Percentiles rank a stretch among this genome's conserved stretches.
phyloP scores from a whole-genome alignment of 1,140 invertebrate species.

The Euura saliciscinereae region DNA sequence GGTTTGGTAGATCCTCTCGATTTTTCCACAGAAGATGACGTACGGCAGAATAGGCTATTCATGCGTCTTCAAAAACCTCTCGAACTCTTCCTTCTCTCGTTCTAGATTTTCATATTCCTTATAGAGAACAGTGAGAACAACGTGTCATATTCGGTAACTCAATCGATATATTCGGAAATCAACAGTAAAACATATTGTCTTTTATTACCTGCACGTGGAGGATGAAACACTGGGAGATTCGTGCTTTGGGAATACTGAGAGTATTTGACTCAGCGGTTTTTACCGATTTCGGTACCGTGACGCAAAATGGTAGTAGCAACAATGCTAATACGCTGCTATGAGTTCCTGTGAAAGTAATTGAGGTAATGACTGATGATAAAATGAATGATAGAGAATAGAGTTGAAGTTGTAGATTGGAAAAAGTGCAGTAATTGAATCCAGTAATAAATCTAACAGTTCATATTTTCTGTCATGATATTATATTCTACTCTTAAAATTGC shows the following conservation, averaged over 20 bases:
- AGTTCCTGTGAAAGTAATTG: conserved; percentile 9
- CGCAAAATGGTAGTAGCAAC: conserved; percentile 18
- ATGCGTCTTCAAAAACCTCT: background rate
- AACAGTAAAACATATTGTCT: background rate
- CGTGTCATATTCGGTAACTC: background rate
- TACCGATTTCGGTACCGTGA: conserved; percentile 16
- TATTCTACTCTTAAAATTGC: background rate
- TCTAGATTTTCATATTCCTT: background rate
- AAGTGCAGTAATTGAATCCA: background rate
- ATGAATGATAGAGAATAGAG: no score
- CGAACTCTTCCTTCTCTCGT: background rate
- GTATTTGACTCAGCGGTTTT: conserved; percentile 10
- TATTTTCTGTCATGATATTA: background rate
- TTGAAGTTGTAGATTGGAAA: background rate
- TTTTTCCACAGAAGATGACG: conserved; percentile 19
- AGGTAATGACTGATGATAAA: background rate
- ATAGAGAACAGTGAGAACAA: background rate
- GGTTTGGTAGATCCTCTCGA: background rate
- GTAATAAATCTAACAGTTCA: background rate
- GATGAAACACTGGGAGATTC: background rate
- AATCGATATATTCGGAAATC: background rate
- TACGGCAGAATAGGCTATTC: conserved; percentile 11
- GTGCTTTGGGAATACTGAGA: background rate
- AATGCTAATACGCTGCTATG: conserved; percentile 16
- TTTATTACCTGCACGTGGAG: background rate